Conservation (phyloP, 2,113 vertebrate genomes). For the Rattus norvegicus region GRCr8 NC_086020.1:76325001-76325500, state of each 20-base stretch:
- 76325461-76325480: constrained; percentile 41
- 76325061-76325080: neutral
- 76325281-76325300: neutral
- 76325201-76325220: neutral
- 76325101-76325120: neutral
- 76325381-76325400: neutral
- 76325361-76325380: constrained; percentile 5
- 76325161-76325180: neutral
- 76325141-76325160: neutral
- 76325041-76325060: constrained; percentile 18
- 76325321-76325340: neutral
- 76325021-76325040: neutral
- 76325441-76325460: neutral
- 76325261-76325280: neutral
- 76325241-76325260: neutral
- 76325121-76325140: neutral
- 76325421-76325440: neutral
- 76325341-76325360: neutral
- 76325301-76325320: neutral
- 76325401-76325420: neutral
- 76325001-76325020: neutral
- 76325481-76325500: constrained; percentile 67
- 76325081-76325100: neutral
- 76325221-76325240: neutral
- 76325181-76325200: neutral